Evolutionary conservation across 2,797 vertebrate species (phyloP), one percentile per base, ranked within the genome.

Genomic region (Chiropotes sagulatus): DNA sequence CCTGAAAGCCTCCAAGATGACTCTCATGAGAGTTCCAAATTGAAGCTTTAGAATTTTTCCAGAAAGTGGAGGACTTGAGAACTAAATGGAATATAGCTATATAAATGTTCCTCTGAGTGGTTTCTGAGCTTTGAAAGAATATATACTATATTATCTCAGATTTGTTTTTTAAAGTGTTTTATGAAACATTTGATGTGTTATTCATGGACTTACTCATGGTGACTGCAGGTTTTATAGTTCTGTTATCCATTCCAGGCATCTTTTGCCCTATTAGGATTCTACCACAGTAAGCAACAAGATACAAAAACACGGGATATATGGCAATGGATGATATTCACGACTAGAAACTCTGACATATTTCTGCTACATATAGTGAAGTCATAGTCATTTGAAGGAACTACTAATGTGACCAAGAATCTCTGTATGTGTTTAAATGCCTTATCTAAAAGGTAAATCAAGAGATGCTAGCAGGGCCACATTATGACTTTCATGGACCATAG

Each of bases 71-170:
- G n/a, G 61, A 88, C 93, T 46, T 78, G 90, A 44, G 13, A 72
- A 64, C 10, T 61, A 22, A 92, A 17, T 64, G 58, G 61, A 81
- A 81, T 30, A 50, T 76, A 14, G 9, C 26, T 82, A 36, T 86
- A 12, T 58, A 54, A 64, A 30, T 36, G 22, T 54, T 81, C 36
- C 1, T 7, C 44, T 50, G 54, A 75, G 20, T 41, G 46, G 48
- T n/a, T 79, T 91, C 75, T 84, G 48, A 95, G 13, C n/a, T 76
- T 58, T 58, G 75, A 93, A 64, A 88, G 93, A 82, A 82, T 50
- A 26, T 9, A 1, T 46, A 67, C 41, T 64, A 52, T 75, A 75
- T 81, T 61, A 48, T 20, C 15, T 33, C 22, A 81, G n/a, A 28
- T 83, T 36, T 88, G 33, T 13, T 22, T 75, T 85, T 70, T 26